phyloP scores from a whole-genome alignment of 2,797 vertebrate species.

The Simalia tracyae region DNA sequence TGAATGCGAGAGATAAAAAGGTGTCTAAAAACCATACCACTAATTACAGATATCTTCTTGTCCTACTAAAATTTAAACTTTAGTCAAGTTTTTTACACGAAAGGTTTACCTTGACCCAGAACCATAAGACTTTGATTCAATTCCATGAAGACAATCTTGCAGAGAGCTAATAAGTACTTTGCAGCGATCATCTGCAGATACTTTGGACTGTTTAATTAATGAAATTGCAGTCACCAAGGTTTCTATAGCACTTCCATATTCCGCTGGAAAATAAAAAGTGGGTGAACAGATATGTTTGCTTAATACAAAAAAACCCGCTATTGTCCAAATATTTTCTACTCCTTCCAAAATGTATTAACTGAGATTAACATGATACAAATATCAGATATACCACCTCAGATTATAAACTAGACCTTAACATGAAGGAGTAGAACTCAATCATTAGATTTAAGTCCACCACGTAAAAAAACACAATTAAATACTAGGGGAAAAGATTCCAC shows the following conservation, averaged over 20 bases:
- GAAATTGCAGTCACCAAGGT: slow-evolving; percentile 98
- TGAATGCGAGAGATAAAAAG: neutral
- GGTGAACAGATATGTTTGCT: neutral
- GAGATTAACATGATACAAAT: neutral
- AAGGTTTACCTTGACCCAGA: slow-evolving; percentile 90
- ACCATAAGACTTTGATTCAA: slow-evolving; percentile 98
- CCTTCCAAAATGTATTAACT: neutral
- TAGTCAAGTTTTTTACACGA: slow-evolving; percentile 62
- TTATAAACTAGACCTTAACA: neutral
- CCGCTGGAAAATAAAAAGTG: slow-evolving; percentile 76
- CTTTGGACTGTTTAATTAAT: slow-evolving; percentile 98
- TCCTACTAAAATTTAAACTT: neutral
- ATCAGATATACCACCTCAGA: neutral
- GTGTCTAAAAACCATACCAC: neutral
- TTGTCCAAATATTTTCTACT: slow-evolving; percentile 4
- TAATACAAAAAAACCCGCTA: neutral
- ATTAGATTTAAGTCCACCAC: neutral
- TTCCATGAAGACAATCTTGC: slow-evolving; percentile 98
- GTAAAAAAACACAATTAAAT: neutral
- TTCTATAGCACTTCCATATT: slow-evolving; percentile 98
- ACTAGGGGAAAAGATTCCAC: neutral
- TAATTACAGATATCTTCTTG: neutral
- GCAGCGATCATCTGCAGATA: slow-evolving; percentile 97
- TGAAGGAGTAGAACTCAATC: neutral
- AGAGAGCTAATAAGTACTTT: slow-evolving; percentile 99